phyloP scores from a whole-genome alignment of 1,140 invertebrate genomes.

The Trichonephila clavipes region DNA sequence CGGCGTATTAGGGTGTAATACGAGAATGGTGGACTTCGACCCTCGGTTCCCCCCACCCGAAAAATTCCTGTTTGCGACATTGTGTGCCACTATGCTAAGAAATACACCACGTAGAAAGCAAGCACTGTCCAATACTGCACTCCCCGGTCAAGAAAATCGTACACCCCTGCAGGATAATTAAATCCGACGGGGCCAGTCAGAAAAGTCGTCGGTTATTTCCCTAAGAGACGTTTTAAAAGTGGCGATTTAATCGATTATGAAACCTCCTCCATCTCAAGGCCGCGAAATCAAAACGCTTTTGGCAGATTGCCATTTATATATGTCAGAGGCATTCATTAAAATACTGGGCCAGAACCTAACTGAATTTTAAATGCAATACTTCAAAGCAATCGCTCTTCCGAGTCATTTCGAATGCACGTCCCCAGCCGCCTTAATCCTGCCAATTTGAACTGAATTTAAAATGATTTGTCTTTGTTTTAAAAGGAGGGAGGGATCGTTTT shows the following conservation, averaged over 20 bases:
- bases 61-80: too few species aligned
- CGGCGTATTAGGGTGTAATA: too few species aligned
- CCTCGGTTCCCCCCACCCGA: too few species aligned
- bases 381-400: constrained; percentile 53
- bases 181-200: not conserved
- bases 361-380: constrained; percentile 57
- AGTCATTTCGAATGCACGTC: constrained; percentile 5
- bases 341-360: not conserved
- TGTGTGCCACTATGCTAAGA: too few species aligned
- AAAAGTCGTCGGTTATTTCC: not conserved
- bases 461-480: constrained; percentile 38
- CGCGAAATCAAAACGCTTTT: constrained; percentile 47
- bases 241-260: constrained; percentile 33
- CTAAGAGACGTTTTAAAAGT: not conserved
- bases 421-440: not conserved
- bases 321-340: constrained; percentile 52
- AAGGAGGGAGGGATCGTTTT: not conserved
- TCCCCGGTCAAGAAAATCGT: not conserved
- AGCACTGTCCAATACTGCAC: too few species aligned
- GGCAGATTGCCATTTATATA: constrained; percentile 53
- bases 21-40: too few species aligned
- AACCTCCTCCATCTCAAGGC: not conserved
- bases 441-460: constrained; percentile 12
- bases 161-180: not conserved
- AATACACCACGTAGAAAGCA: too few species aligned